A percentile compares a stretch with the other conserved stretches of the same genome.
Conservation (phyloP, 2,113 vertebrate species). For the Mormyrus iriodes region DNA sequence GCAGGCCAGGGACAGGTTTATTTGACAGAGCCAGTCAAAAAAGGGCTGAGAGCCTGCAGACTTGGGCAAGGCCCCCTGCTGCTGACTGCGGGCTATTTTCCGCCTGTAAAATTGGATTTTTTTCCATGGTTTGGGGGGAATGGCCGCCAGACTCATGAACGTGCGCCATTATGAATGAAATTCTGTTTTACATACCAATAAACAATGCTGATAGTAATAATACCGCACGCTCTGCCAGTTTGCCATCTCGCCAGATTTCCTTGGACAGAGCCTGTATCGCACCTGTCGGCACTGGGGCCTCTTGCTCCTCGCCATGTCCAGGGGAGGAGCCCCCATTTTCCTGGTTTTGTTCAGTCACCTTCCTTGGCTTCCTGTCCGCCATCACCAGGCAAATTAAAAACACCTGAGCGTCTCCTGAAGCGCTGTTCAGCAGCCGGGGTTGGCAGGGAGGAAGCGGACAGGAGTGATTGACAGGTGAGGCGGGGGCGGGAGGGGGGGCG, state of each 20-base stretch:
- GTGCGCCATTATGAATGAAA: conserved; percentile 8
- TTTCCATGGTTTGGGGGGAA: neutral
- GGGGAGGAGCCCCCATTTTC: neutral
- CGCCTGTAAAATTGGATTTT: neutral
- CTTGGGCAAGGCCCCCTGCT: neutral
- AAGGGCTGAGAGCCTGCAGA: neutral
- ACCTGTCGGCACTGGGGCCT: neutral
- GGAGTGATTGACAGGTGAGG: conserved; percentile 39
- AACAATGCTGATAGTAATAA: neutral
- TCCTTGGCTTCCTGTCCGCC: conserved; percentile 37
- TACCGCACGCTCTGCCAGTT: neutral
- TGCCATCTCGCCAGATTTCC: neutral
- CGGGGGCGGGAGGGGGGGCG: conserved; percentile 34
- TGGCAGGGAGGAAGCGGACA: conserved; percentile 26
- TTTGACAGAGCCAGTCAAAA: neutral
- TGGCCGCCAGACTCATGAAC: neutral
- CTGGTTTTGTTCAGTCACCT: conserved; percentile 35
- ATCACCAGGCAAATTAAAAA: conserved; percentile 39
- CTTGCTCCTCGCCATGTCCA: conserved; percentile 25
- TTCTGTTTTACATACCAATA: neutral
- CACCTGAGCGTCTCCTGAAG: conserved; percentile 22
- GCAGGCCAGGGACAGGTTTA: neutral
- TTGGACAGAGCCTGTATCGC: neutral
- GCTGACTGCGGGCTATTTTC: neutral
- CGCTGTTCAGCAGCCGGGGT: conserved; percentile 15